Conservation (phyloP, 2,797 vertebrate species). For the Podarcis lilfordi region DNA sequence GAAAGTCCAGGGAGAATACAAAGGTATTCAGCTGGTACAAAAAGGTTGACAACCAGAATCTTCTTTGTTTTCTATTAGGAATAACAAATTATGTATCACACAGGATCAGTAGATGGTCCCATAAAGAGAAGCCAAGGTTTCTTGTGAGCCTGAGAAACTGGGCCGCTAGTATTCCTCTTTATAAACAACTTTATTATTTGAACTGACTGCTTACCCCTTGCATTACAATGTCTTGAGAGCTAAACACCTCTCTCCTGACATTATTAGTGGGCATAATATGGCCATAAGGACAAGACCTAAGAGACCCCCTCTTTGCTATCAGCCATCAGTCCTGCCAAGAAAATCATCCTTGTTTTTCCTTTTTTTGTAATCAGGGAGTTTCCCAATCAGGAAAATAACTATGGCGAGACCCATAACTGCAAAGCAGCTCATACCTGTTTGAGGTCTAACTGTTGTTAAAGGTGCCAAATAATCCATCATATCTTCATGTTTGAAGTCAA, state of each 20-base stretch:
- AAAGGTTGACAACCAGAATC: neutral
- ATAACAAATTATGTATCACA: no score
- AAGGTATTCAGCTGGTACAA: no score
- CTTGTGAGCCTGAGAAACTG: neutral
- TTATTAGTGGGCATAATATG: neutral
- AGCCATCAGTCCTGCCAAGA: neutral
- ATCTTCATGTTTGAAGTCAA: constrained; percentile 90
- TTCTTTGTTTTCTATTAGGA: neutral
- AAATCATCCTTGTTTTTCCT: neutral
- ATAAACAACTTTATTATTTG: neutral
- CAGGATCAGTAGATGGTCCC: neutral
- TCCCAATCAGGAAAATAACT: neutral
- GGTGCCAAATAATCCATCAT: constrained; percentile 90
- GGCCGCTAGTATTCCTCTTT: neutral
- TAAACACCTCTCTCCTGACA: neutral
- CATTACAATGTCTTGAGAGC: neutral
- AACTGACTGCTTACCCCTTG: neutral
- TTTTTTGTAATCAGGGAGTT: neutral
- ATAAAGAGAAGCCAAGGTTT: neutral
- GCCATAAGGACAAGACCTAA: neutral
- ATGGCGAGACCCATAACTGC: neutral
- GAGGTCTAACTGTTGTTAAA: constrained; percentile 90
- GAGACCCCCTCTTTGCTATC: no score
- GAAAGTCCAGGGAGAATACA: no score
- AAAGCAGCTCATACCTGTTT: constrained; percentile 81